These are phyloP conservation scores for Zaprionus vittiger DNA, from an alignment of 1,140 invertebrate species.

Conservation along the genomic window DNA sequence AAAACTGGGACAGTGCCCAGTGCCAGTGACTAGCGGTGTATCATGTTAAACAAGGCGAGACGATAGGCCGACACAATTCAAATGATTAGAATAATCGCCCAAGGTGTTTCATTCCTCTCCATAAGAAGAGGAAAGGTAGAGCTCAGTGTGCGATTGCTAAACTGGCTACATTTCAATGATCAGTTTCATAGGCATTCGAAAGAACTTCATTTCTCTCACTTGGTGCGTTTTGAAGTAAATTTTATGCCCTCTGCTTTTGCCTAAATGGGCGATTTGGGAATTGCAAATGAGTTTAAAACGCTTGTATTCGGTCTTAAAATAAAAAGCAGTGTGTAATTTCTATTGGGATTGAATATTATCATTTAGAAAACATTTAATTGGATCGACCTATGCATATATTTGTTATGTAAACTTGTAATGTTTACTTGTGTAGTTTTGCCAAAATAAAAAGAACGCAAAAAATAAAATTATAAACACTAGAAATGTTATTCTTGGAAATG, in stretches of 20 bases:
- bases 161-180: slow-evolving; percentile 42
- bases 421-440: background rate
- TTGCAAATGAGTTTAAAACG: slow-evolving; percentile 25
- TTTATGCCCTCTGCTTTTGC: slow-evolving; percentile 30
- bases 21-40: slow-evolving; percentile 29
- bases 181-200: slow-evolving; percentile 34
- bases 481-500: background rate
- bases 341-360: background rate
- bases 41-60: slow-evolving; percentile 26
- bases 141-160: slow-evolving; percentile 21
- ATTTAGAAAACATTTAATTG: background rate
- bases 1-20: slow-evolving; percentile 2
- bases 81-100: slow-evolving; percentile 78
- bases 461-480: background rate
- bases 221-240: slow-evolving; percentile 55
- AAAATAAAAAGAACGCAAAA: background rate
- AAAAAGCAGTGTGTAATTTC: background rate
- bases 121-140: background rate
- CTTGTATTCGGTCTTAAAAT: background rate
- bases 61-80: slow-evolving; percentile 50
- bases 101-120: slow-evolving; percentile 54
- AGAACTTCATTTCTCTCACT: slow-evolving; percentile 53
- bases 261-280: slow-evolving; percentile 32
- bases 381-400: background rate
- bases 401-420: background rate